Evolutionary conservation across 2,888 invertebrate species (phyloP), one percentile per base, ranked within the genome.

Genomic region (Synergus laeviventris): DNA sequence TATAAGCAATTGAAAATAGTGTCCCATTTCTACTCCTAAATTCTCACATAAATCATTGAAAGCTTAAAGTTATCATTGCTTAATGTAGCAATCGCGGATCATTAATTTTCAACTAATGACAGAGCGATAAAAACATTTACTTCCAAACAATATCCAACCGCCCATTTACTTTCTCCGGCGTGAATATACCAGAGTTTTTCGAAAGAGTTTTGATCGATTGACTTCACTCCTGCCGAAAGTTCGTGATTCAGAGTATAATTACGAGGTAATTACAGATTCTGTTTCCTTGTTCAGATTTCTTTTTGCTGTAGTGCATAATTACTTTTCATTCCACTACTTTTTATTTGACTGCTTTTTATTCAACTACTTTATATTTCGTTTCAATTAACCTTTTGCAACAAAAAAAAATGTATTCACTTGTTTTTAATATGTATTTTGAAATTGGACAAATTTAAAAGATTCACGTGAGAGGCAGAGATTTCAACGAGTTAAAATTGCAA

Each of bases 131-230:
- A 70, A 70, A 70, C 49, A 70, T 70, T 70, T 49, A 70, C 70
- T 70, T 70, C 36, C 49, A 70, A 70, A 70, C 70, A 70, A 70
- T 70, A 70, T 70, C 31, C 24, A 21, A 56, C 2, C 45, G 49
- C 31, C 36, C 49, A 70, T 70, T 70, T 49, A 70, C 70, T 70
- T 70, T 70, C 70, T 70, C 49, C 9, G 31, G n/a, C 70, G 24
- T n/a, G 45, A 45, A 66, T 45, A 38, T 38, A 21, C 21, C 2
- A 9, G 49, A 70, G 45, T 45, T 70, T 70, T 70, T 70, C 49
- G 31, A 70, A 70, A 70, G 70, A 70, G 70, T 49, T 70, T 70
- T 70, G 49, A 70, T 70, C 49, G 70, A 70, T 70, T 54, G 70
- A 54, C 70, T 70, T 49, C 36, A 54, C n/a, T 70, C 24, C n/a